Percentiles rank a stretch among this genome's conserved stretches.
phyloP scores from a whole-genome alignment of 2,113 vertebrate species.

The Motacilla alba region DNA sequence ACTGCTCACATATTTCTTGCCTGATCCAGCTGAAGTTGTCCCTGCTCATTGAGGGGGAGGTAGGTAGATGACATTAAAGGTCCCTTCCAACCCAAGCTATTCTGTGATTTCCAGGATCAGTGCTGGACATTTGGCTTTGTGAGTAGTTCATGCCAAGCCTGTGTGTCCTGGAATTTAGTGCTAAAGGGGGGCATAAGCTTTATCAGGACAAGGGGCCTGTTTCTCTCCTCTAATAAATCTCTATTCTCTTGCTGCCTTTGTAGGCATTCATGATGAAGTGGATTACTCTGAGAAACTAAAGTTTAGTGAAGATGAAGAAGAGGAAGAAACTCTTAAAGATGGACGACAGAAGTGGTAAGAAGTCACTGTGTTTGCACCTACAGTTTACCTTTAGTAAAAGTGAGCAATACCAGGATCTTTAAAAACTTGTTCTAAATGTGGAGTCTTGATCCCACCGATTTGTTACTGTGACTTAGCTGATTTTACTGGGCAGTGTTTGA shows the following conservation, averaged over 20 bases:
- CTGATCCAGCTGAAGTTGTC: background rate
- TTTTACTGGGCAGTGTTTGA: background rate
- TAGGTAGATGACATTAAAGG: background rate
- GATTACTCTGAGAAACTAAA: slow-evolving; percentile 97
- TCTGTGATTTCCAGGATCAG: background rate
- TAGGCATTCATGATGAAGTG: slow-evolving; percentile 96
- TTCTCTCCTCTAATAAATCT: background rate
- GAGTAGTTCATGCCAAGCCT: background rate
- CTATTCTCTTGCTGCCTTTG: background rate
- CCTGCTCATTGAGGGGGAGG: background rate
- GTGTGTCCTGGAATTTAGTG: background rate
- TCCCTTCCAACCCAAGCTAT: background rate
- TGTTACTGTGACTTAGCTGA: background rate
- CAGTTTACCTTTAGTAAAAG: background rate
- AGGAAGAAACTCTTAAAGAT: slow-evolving; percentile 86
- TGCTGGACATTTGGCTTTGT: background rate
- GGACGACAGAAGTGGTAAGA: slow-evolving; percentile 88
- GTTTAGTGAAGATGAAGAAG: slow-evolving; percentile 97
- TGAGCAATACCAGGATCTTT: background rate
- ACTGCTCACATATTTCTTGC: background rate
- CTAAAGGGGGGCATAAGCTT: background rate
- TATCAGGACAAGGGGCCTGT: background rate
- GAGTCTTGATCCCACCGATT: background rate
- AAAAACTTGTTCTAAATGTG: background rate
- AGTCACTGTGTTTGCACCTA: background rate